phyloP scores from a whole-genome alignment of 2,888 invertebrate species.

The Abrostola tripartita region DNA sequence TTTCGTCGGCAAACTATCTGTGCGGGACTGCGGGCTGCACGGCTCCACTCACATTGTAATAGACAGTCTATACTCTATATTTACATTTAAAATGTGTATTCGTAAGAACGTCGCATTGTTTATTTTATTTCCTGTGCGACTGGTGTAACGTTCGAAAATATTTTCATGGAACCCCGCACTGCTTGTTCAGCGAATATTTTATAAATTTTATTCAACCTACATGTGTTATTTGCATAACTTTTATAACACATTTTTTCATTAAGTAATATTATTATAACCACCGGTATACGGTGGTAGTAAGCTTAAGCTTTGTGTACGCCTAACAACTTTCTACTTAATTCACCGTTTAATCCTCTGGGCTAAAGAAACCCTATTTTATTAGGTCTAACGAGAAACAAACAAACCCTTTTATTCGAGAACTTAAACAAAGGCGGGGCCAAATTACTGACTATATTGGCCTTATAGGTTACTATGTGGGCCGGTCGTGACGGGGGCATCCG shows the following conservation, averaged over 20 bases:
- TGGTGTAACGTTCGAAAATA: background rate
- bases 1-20: constrained; percentile 28
- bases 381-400: constrained; percentile 34
- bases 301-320: constrained; percentile 8
- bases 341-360: constrained; percentile 10
- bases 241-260: too few relatives aligned
- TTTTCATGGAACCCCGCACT: background rate
- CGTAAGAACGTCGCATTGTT: constrained; percentile 14
- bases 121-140: constrained; percentile 2
- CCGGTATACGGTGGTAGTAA: background rate
- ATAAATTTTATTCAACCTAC: too few relatives aligned
- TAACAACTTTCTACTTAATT: constrained; percentile 1
- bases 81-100: constrained; percentile 14
- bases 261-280: too few relatives aligned
- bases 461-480: too few relatives aligned
- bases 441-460: constrained; percentile 8
- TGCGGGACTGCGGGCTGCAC: background rate
- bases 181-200: background rate
- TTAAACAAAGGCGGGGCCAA: constrained; percentile 22
- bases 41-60: constrained; percentile 18
- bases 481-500: background rate
- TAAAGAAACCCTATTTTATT: constrained; percentile 22
- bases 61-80: constrained; percentile 24
- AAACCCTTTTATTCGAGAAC: constrained; percentile 30
- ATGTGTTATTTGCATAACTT: too few relatives aligned